A percentile compares a stretch with the other conserved stretches of the same genome.
Evolutionary conservation across 2,797 vertebrate genomes (phyloP).

Genomic region (Acropternis orthonyx): DNA sequence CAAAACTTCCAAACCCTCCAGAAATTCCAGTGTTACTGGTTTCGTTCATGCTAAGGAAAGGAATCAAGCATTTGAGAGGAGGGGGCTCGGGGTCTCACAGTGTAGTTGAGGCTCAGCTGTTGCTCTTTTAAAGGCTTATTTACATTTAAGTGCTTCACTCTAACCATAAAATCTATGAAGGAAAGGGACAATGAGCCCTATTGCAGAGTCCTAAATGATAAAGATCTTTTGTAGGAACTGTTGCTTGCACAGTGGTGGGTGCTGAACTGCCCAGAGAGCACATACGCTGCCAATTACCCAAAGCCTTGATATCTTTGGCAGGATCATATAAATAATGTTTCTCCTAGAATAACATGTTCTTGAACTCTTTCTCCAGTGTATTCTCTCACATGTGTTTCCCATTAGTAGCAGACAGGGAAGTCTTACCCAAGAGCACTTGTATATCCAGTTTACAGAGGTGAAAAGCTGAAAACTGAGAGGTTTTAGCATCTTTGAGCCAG

Average conservation of each 20-base stretch:
- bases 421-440: neutral
- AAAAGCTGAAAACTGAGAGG: neutral
- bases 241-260: neutral
- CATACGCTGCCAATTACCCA: neutral
- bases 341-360: slow-evolving; percentile 45
- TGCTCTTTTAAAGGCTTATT: neutral
- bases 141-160: neutral
- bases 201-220: neutral
- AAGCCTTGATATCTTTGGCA: slow-evolving; percentile 24
- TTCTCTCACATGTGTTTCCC: slow-evolving; percentile 34
- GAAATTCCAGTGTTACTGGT: accelerated
- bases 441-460: neutral
- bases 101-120: neutral
- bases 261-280: neutral
- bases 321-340: neutral
- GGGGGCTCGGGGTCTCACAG: neutral
- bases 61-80: neutral
- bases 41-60: neutral
- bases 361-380: neutral
- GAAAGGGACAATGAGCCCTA: neutral
- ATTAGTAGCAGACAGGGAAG: neutral
- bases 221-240: neutral
- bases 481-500: neutral
- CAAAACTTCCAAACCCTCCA: neutral
- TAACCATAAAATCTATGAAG: neutral